Conservation (phyloP, 2,113 vertebrate genomes). For the Siphamia tubifer region DNA sequence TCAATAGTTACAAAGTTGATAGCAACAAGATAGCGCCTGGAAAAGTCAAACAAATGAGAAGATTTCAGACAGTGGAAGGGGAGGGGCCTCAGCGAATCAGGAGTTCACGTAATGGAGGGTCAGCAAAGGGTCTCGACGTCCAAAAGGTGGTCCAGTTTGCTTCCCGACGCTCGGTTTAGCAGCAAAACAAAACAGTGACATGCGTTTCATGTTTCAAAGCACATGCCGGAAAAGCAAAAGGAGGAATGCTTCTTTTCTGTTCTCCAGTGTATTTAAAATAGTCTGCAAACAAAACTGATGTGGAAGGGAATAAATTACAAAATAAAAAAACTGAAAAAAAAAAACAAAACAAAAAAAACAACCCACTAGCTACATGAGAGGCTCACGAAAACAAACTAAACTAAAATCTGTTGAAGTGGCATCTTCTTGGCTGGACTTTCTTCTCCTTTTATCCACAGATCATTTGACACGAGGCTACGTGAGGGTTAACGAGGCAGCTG, state of each 20-base stretch:
- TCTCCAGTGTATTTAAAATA: slow-evolving; percentile 59
- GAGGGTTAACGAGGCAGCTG: not conserved
- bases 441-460: not conserved
- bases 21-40: slow-evolving; percentile 66
- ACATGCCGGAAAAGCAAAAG: slow-evolving; percentile 16
- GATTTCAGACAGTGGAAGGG: not conserved
- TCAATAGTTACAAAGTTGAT: slow-evolving; percentile 87
- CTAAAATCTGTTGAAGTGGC: slow-evolving; percentile 31
- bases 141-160: not conserved
- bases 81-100: not conserved
- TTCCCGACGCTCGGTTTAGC: slow-evolving; percentile 44
- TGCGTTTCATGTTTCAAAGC: slow-evolving; percentile 37
- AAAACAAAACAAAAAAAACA: not conserved
- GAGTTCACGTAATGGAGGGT: slow-evolving; percentile 8
- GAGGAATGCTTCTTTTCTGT: slow-evolving; percentile 5
- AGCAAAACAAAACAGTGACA: slow-evolving; percentile 42
- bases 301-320: slow-evolving; percentile 14
- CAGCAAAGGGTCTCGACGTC: not conserved
- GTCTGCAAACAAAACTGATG: not conserved
- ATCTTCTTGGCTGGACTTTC: slow-evolving; percentile 51
- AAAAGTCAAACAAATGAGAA: slow-evolving; percentile 38
- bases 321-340: not conserved
- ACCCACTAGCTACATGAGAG: slow-evolving; percentile 51
- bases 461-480: not conserved
- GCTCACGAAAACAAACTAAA: slow-evolving; percentile 38